These are phyloP conservation scores for Carcina quercana DNA, from an alignment of 2,888 invertebrate genomes.

Conservation along the genomic window DNA sequence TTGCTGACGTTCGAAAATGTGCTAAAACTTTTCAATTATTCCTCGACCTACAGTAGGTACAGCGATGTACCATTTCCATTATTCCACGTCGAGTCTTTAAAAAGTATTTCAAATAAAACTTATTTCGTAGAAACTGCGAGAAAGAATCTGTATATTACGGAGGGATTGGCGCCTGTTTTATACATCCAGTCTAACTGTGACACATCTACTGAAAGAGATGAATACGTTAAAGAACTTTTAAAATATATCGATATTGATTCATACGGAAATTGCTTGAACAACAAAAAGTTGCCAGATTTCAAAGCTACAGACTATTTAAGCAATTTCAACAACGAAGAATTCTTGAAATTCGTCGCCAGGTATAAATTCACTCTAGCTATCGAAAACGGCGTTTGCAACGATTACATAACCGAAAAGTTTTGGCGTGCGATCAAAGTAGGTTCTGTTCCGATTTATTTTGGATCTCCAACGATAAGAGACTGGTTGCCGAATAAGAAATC, in stretches of 20 bases:
- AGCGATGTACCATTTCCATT: constrained; percentile 85
- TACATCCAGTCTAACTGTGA: constrained; percentile 89
- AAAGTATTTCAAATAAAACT: constrained; percentile 68
- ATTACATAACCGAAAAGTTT: constrained; percentile 91
- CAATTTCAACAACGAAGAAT: constrained; percentile 74
- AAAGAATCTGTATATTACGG: constrained; percentile 67
- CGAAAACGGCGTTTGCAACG: constrained; percentile 88
- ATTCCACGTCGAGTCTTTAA: constrained; percentile 75
- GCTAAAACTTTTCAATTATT: constrained; percentile 82
- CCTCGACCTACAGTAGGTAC: constrained; percentile 84
- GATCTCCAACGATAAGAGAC: constrained; percentile 83
- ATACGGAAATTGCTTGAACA: constrained; percentile 85
- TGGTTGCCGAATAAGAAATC: constrained; percentile 86
- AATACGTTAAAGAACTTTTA: constrained; percentile 82
- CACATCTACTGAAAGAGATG: constrained; percentile 85
- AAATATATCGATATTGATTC: constrained; percentile 83
- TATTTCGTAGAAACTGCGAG: constrained; percentile 70
- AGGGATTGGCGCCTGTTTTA: constrained; percentile 77
- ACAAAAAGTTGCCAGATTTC: constrained; percentile 80
- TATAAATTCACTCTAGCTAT: constrained; percentile 90
- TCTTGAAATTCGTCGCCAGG: constrained; percentile 76
- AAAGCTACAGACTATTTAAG: constrained; percentile 76
- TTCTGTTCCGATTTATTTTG: constrained; percentile 87
- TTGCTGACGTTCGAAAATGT: constrained; percentile 74
- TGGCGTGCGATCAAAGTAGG: constrained; percentile 88